Base-by-base conservation (phyloP, 2,113 vertebrate species). In the Martes martes region DNA sequence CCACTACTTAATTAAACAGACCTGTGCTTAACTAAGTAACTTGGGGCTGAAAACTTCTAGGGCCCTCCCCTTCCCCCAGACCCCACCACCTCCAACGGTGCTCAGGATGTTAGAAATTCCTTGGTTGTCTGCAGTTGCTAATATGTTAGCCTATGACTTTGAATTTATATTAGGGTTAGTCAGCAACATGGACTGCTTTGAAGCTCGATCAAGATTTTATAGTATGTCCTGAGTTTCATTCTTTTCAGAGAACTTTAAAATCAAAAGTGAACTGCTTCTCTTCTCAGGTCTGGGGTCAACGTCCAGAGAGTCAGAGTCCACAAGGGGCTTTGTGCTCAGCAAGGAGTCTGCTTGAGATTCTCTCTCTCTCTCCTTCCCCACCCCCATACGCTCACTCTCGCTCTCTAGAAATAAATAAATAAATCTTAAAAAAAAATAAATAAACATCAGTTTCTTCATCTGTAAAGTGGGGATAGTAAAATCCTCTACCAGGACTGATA, bases 1-100 rank as follows among this genome's bases (percentile, higher is more conserved):
- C 91, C 88, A 96, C 91, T 79, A 91, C 91, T 97, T 98, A 97
- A 97, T 97, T 97, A 98, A 89, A 92, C 96, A 87, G 97, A 95
- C 96, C 89, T 39, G 84, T 31, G 71, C 87, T 94, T 95, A 97
- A 94, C 97, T 92, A 65, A 94, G 91, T 87, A 57, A 71, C 36
- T 82, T 81, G 81, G 36, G 79, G 97, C 86, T 82, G 87, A 96
- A 94, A 50, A 94, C 39, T 97, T 98, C 42, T 71, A 1, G 92
- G 79, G 4, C 67, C 52, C 85, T n/a, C 24, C n/a, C 94, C 92
- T 33, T 69, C 80, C 89, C 83, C 69, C 55, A 55, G 10, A 63
- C 31, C 59, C 69, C 24, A 10, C 23, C 15, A 28, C 76, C 69
- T 15, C 31, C 21, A 28, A 0, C 31, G 6, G 33, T 73, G n/a